Percentiles rank a stretch among this genome's conserved stretches.
Evolutionary conservation across 2,888 invertebrate species (phyloP).

Genomic region (Hipparchia sbordonii): DNA sequence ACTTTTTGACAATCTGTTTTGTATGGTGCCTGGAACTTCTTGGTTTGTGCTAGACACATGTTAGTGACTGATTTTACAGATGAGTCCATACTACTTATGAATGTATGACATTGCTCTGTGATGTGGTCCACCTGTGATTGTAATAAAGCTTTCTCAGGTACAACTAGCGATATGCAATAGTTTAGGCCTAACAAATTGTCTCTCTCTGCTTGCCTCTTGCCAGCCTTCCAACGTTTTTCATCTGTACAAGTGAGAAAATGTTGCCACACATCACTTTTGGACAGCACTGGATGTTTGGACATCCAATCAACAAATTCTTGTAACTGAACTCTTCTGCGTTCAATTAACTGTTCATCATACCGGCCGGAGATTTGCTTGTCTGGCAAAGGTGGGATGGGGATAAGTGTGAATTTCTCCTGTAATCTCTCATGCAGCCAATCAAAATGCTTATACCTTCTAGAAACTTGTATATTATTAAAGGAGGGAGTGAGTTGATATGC

Average conservation of each 20-base stretch:
- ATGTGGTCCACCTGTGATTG: constrained; percentile 90
- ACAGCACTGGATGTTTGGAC: constrained; percentile 97
- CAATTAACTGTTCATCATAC: constrained; percentile 98
- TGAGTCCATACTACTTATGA: constrained; percentile 93
- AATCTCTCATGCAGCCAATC: constrained; percentile 99
- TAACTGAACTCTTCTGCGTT: constrained; percentile 95
- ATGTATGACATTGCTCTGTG: constrained; percentile 91
- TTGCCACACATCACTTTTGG: constrained; percentile 95
- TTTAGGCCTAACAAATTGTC: constrained; percentile 95
- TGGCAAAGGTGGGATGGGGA: constrained; percentile 98
- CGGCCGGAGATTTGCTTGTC: constrained; percentile 99
- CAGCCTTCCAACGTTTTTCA: constrained; percentile 98
- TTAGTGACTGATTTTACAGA: constrained; percentile 92
- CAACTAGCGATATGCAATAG: constrained; percentile 94
- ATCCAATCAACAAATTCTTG: constrained; percentile 99
- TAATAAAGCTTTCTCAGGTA: constrained; percentile 90
- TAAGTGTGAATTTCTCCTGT: constrained; percentile 95
- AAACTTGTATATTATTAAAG: constrained; percentile 96
- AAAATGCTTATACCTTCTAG: constrained; percentile 98
- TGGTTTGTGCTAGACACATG: constrained; percentile 92
- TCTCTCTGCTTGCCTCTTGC: constrained; percentile 97
- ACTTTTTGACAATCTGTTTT: constrained; percentile 96
- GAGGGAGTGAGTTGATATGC: constrained; percentile 98
- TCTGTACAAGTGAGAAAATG: constrained; percentile 99
- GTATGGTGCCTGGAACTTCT: constrained; percentile 92